Conservation (phyloP, 2,113 vertebrate species). For the Jaculus jaculus region DNA sequence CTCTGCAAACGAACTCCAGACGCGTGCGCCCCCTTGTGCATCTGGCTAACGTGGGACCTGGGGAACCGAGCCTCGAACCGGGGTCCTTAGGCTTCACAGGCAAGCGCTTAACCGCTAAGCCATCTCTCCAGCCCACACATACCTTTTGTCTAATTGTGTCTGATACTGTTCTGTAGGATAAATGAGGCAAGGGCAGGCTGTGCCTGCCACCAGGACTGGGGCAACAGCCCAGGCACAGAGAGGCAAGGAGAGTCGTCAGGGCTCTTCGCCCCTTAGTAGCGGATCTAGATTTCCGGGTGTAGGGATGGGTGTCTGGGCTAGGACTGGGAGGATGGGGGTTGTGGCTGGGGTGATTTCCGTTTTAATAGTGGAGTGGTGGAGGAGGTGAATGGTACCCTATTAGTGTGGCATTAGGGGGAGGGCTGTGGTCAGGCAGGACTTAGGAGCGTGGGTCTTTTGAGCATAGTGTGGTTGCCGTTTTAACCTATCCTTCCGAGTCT, state of each 20-base stretch:
- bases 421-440: not conserved
- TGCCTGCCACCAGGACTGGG: accelerated
- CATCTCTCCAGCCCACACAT: too few species aligned
- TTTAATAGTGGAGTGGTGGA: not conserved
- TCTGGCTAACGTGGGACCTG: too few species aligned
- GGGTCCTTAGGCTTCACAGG: too few species aligned
- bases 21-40: too few species aligned
- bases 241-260: not conserved
- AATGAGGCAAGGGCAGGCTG: not conserved
- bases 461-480: not conserved
- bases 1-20: too few species aligned
- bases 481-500: not conserved
- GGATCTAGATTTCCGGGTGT: not conserved
- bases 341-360: not conserved
- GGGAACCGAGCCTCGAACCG: too few species aligned
- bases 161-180: not conserved
- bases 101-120: too few species aligned
- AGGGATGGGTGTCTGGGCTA: not conserved
- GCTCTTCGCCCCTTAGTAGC: not conserved
- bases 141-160: not conserved
- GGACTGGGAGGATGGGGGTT: not conserved
- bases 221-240: not conserved
- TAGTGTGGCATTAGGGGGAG: slow-evolving; percentile 2
- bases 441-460: not conserved
- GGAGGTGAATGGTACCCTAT: not conserved